Percentiles rank a stretch among this genome's conserved stretches.
Conservation (phyloP, 2,797 vertebrate genomes). For the Clarias laeviceps region DNA sequence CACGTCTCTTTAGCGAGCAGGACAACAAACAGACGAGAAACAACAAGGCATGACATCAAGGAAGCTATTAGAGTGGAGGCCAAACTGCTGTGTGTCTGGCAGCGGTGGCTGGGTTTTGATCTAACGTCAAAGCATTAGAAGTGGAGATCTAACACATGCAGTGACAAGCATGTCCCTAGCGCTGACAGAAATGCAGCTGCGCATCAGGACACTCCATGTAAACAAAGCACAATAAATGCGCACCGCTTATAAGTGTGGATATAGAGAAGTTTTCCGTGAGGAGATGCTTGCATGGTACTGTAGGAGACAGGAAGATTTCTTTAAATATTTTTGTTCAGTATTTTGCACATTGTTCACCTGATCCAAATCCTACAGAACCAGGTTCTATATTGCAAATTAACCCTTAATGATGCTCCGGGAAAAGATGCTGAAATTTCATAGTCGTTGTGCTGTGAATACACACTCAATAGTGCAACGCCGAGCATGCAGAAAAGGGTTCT, state of each 20-base stretch:
- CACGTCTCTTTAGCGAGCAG: conserved; percentile 60
- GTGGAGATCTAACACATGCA: background rate
- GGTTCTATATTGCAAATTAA: conserved; percentile 63
- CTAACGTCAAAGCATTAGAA: conserved; percentile 30
- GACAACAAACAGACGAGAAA: conserved; percentile 44
- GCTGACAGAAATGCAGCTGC: background rate
- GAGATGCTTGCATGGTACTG: no score
- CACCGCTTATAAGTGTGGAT: background rate
- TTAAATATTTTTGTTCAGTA: background rate
- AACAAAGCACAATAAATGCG: background rate
- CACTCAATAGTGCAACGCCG: conserved; percentile 33
- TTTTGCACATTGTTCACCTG: background rate
- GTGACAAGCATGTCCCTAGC: background rate
- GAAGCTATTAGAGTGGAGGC: conserved; percentile 31
- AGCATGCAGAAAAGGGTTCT: conserved; percentile 37
- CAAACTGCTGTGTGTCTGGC: conserved; percentile 28
- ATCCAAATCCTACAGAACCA: conserved; percentile 33
- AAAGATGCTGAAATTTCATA: conserved; percentile 42
- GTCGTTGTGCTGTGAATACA: conserved; percentile 43
- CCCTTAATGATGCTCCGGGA: conserved; percentile 59
- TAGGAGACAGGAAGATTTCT: background rate
- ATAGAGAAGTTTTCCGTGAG: background rate
- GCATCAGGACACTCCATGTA: background rate
- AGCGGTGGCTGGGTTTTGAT: conserved; percentile 27
- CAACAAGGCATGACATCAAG: conserved; percentile 33